Percentiles rank a stretch among this genome's conserved stretches.
These are phyloP conservation scores for Egretta garzetta DNA, from an alignment of 2,113 vertebrate species.

Conservation along the genomic window DNA sequence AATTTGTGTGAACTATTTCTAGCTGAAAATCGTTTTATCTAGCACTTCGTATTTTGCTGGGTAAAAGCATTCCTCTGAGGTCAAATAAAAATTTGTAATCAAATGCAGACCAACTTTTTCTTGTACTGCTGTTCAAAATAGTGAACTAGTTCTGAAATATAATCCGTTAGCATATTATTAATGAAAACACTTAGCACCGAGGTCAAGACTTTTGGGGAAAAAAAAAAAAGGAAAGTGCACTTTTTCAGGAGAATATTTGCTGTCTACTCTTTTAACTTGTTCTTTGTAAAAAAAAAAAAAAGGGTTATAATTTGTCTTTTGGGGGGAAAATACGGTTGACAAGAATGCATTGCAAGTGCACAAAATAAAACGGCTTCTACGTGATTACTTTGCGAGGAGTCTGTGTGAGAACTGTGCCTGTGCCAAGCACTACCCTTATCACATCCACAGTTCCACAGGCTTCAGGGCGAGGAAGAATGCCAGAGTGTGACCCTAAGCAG, in stretches of 20 bases:
- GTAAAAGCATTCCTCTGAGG: slow-evolving; percentile 26
- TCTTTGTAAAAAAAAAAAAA: not conserved
- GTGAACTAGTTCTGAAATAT: slow-evolving; percentile 60
- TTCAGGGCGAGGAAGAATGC: not conserved
- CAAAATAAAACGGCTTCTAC: not conserved
- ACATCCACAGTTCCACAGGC: not conserved
- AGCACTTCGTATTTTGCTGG: not conserved
- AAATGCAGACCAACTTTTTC: slow-evolving; percentile 61
- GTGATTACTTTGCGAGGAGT: not conserved
- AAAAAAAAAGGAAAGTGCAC: not conserved
- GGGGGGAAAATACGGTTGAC: not conserved
- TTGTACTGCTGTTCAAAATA: slow-evolving; percentile 43
- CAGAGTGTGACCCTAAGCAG: not conserved
- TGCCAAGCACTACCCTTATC: not conserved
- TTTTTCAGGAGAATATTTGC: not conserved
- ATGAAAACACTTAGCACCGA: slow-evolving; percentile 42
- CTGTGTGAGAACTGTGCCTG: not conserved
- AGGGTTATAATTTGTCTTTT: not conserved
- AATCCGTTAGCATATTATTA: slow-evolving; percentile 54
- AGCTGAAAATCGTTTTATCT: slow-evolving; percentile 1
- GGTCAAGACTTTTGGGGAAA: not conserved
- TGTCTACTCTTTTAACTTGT: not conserved
- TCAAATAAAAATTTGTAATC: slow-evolving; percentile 38
- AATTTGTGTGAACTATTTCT: not conserved
- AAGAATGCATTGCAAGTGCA: not conserved